A percentile compares a stretch with the other conserved stretches of the same genome.
Conservation (phyloP, 2,113 vertebrate genomes). For the Entosphenus tridentatus region DNA sequence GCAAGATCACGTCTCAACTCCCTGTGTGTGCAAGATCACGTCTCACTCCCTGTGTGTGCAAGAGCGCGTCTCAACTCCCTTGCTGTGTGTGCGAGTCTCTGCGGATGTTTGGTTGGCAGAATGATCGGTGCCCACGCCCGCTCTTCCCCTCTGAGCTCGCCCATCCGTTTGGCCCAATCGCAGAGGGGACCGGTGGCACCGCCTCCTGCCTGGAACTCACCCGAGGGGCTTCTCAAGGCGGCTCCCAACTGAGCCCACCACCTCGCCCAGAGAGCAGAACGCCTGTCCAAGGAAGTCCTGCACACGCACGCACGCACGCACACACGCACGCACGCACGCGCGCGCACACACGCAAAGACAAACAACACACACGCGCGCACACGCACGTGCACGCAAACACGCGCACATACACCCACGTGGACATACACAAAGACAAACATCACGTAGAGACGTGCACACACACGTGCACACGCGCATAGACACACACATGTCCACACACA, state of each 20-base stretch:
- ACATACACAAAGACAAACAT: background rate
- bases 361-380: background rate
- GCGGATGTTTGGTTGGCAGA: too few species aligned
- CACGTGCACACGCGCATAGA: background rate
- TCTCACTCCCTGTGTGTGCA: too few species aligned
- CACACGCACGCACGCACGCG: background rate
- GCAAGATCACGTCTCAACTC: too few species aligned
- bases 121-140: too few species aligned
- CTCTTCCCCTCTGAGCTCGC: too few species aligned
- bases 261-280: slow-evolving; percentile 66
- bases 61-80: too few species aligned
- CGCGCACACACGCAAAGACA: background rate
- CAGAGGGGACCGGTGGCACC: too few species aligned
- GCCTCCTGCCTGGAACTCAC: slow-evolving; percentile 30
- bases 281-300: slow-evolving; percentile 93
- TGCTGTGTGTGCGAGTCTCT: too few species aligned
- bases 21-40: too few species aligned
- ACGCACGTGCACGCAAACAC: background rate
- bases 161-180: too few species aligned
- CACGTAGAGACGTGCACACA: background rate
- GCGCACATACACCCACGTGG: background rate
- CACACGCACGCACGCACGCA: background rate
- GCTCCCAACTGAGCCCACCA: slow-evolving; percentile 75
- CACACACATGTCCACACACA: background rate
- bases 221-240: slow-evolving; percentile 59